These are phyloP conservation scores for Gorsachius goisagi DNA, from an alignment of 2,113 vertebrate genomes.

Conservation along the genomic window DNA sequence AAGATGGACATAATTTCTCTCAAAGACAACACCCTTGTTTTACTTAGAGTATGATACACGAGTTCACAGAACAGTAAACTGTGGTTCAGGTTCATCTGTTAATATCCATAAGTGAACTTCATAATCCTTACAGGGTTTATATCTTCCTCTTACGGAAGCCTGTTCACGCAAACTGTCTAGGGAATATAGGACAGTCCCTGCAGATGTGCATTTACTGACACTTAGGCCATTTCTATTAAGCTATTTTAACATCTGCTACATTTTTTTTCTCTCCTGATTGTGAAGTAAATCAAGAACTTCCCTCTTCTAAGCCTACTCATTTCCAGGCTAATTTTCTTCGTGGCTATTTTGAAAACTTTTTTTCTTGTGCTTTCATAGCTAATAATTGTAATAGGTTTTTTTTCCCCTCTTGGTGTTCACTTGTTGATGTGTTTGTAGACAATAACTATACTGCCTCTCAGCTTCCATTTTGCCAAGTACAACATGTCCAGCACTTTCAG, in stretches of 20 bases:
- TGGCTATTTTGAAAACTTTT: neutral
- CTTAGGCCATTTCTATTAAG: neutral
- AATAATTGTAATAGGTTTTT: neutral
- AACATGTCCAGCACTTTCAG: neutral
- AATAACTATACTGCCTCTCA: neutral
- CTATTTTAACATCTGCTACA: neutral
- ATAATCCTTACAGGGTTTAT: neutral
- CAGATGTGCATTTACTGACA: neutral
- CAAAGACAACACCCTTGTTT: neutral
- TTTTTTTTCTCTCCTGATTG: neutral
- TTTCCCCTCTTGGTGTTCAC: neutral
- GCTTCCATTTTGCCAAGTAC: neutral
- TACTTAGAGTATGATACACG: neutral
- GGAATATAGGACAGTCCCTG: neutral
- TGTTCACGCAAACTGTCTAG: neutral
- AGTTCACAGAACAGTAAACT: neutral
- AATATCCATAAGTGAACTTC: neutral
- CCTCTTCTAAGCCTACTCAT: neutral
- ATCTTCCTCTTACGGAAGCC: neutral
- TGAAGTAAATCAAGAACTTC: neutral
- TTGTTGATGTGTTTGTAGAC: neutral
- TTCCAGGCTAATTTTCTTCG: neutral
- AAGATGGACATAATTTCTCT: neutral
- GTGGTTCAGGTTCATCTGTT: neutral
- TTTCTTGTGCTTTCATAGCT: neutral